These are phyloP conservation scores for Acanthisitta chloris DNA, from an alignment of 2,113 vertebrate species.

Conservation along the genomic window DNA sequence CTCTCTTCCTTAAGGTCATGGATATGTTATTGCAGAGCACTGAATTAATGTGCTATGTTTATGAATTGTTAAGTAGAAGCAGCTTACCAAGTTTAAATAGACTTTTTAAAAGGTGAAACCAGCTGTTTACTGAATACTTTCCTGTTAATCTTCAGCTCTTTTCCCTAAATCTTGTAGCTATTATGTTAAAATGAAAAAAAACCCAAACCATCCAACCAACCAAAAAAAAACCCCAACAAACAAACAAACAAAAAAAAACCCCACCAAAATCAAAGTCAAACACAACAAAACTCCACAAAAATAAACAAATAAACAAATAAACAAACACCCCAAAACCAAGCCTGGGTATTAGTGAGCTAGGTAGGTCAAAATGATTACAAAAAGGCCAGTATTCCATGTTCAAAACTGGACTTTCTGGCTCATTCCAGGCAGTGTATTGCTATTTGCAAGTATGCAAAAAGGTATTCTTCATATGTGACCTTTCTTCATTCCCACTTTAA, in stretches of 20 bases:
- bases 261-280: too few relatives aligned
- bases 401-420: neutral
- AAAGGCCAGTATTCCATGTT: neutral
- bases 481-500: neutral
- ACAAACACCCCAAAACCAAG: rapidly evolving
- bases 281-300: neutral
- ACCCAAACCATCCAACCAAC: neutral
- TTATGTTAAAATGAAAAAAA: neutral
- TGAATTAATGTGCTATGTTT: neutral
- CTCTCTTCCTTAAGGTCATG: neutral
- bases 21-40: neutral
- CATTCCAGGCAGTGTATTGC: neutral
- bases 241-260: neutral
- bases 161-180: neutral
- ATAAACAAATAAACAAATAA: neutral
- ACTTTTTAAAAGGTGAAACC: neutral
- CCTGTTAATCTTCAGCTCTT: neutral
- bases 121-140: neutral
- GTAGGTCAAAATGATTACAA: neutral
- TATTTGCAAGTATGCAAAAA: neutral
- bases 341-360: neutral
- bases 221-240: neutral
- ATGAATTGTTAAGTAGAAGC: neutral
- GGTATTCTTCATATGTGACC: neutral
- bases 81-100: neutral